These are phyloP conservation scores for Agelastica alni DNA, from an alignment of 2,888 invertebrate species.

Conservation along the genomic window DNA sequence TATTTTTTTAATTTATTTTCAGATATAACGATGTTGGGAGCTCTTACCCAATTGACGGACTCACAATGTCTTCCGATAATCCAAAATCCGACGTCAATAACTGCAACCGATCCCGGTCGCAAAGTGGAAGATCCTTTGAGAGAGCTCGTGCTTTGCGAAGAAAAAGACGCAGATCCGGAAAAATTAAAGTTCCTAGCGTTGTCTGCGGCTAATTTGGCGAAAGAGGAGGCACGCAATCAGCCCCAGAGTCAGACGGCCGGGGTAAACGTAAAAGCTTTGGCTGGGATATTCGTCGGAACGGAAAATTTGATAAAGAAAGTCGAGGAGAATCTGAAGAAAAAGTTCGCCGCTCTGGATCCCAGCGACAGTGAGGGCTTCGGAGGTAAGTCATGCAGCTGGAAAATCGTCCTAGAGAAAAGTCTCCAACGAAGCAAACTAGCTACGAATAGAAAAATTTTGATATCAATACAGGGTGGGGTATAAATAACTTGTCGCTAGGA, in stretches of 20 bases:
- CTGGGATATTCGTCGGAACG: conserved; percentile 54
- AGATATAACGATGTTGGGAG: conserved; percentile 45
- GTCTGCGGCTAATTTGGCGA: conserved; percentile 64
- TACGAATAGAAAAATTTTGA: too few species aligned
- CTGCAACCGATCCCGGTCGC: conserved; percentile 22
- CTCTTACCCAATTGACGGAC: conserved; percentile 48
- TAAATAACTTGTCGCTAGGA: too few species aligned
- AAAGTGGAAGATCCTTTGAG: conserved; percentile 62
- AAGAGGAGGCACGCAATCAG: conserved; percentile 53
- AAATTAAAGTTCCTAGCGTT: conserved; percentile 64
- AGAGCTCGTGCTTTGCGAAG: conserved; percentile 65
- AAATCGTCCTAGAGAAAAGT: too few species aligned
- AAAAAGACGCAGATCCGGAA: conserved; percentile 58
- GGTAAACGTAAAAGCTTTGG: conserved; percentile 50
- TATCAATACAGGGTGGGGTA: too few species aligned
- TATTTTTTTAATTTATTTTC: background rate
- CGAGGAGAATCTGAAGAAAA: conserved; percentile 52
- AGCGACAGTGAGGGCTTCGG: conserved; percentile 69
- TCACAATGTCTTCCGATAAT: conserved; percentile 38
- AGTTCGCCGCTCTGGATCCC: conserved; percentile 59
- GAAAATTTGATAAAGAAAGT: conserved; percentile 53
- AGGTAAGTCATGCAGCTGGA: too few species aligned
- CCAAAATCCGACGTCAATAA: conserved; percentile 3
- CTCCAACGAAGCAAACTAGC: too few species aligned
- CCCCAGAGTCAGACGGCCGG: conserved; percentile 29